These are phyloP conservation scores for Catagonus wagneri DNA, from an alignment of 2,113 vertebrate genomes.

Conservation along the genomic window DNA sequence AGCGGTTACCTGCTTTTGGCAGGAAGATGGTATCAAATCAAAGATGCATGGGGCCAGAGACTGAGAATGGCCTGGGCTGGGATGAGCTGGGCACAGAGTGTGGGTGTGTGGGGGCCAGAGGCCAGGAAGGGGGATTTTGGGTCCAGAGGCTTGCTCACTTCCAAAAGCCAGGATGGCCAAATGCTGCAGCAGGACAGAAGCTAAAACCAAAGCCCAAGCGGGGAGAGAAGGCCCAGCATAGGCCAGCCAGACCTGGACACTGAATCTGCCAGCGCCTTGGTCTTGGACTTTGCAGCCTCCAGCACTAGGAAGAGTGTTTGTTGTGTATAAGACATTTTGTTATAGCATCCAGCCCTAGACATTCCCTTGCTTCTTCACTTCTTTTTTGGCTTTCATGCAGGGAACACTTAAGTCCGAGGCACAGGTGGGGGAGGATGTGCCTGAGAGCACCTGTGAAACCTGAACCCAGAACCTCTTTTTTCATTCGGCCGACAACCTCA, in stretches of 20 bases:
- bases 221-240: background rate
- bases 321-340: too few species aligned
- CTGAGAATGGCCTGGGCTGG: background rate
- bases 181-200: background rate
- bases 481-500: background rate
- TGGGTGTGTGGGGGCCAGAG: background rate
- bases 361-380: background rate
- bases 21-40: background rate
- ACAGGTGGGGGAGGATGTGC: background rate
- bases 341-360: background rate
- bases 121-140: background rate
- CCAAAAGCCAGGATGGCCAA: background rate
- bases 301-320: too few species aligned
- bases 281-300: too few species aligned
- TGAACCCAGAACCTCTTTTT: background rate
- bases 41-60: background rate
- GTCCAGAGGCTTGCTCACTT: rapidly evolving
- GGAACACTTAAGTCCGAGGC: background rate
- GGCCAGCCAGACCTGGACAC: background rate
- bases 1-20: background rate
- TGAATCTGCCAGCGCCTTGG: too few species aligned
- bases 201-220: background rate
- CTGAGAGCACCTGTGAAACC: background rate
- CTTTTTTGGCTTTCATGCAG: background rate
- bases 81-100: background rate